phyloP scores from a whole-genome alignment of 2,888 invertebrate genomes.

The Ephialtes manifestator region DNA sequence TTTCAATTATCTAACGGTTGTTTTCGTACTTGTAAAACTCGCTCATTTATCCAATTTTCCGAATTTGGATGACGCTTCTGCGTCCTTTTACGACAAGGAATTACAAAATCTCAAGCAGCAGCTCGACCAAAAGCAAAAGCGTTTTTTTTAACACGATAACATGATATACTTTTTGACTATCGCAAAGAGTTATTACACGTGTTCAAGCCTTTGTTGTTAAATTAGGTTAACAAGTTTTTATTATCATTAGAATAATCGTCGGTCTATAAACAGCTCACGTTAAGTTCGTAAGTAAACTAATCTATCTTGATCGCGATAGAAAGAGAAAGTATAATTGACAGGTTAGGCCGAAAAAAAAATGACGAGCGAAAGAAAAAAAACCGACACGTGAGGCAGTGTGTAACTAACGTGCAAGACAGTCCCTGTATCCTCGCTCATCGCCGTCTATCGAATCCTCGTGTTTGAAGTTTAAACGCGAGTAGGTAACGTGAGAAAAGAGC shows the following conservation, averaged over 20 bases:
- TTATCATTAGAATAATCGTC: slow-evolving; percentile 16
- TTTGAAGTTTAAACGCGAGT: slow-evolving; percentile 53
- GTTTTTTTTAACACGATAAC: too few relatives aligned
- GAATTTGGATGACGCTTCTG: too few relatives aligned
- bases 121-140: too few relatives aligned
- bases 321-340: slow-evolving; percentile 57
- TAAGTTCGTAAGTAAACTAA: slow-evolving; percentile 27
- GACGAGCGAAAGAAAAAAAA: slow-evolving; percentile 62
- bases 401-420: slow-evolving; percentile 44
- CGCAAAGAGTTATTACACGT: neutral
- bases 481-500: slow-evolving; percentile 59
- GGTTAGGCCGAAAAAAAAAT: slow-evolving; percentile 26
- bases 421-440: slow-evolving; percentile 13
- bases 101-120: too few relatives aligned
- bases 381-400: slow-evolving; percentile 49
- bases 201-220: neutral
- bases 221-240: slow-evolving; percentile 1
- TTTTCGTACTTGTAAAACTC: too few relatives aligned
- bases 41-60: too few relatives aligned
- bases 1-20: too few relatives aligned
- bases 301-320: slow-evolving; percentile 51
- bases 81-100: too few relatives aligned
- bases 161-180: too few relatives aligned
- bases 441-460: slow-evolving; percentile 52
- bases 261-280: slow-evolving; percentile 1